A percentile compares a stretch with the other conserved stretches of the same genome.
Conservation (phyloP, 2,888 invertebrate species). For the Drosophila dives region DNA sequence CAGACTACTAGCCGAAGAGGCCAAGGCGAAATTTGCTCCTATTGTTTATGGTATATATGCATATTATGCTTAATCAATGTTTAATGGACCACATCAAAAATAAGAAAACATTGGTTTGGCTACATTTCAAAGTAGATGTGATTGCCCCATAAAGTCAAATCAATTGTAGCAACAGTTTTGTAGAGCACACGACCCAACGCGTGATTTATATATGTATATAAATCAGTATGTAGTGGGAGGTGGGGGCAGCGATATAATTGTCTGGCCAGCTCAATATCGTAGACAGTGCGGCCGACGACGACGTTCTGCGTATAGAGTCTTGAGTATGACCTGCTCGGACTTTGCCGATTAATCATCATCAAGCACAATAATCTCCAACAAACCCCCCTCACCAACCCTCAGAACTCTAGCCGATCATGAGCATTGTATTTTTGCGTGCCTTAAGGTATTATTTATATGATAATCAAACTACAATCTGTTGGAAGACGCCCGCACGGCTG, state of each 20-base stretch:
- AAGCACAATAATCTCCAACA: slow-evolving; percentile 8
- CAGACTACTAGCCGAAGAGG: neutral
- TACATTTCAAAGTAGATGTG: slow-evolving; percentile 23
- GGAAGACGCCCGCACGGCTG: slow-evolving; percentile 73
- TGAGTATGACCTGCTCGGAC: slow-evolving; percentile 18
- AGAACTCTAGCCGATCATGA: slow-evolving; percentile 7
- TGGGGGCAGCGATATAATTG: slow-evolving; percentile 20
- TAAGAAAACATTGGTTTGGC: slow-evolving; percentile 24
- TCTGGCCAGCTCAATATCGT: slow-evolving; percentile 31
- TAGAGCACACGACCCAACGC: slow-evolving; percentile 26
- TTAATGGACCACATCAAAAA: slow-evolving; percentile 59
- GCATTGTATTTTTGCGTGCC: slow-evolving; percentile 38
- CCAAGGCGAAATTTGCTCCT: slow-evolving; percentile 9
- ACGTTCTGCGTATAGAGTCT: slow-evolving; percentile 2
- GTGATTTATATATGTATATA: neutral
- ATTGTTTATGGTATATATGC: neutral
- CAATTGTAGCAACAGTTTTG: slow-evolving; percentile 47
- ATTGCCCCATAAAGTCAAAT: slow-evolving; percentile 56
- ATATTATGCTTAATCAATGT: slow-evolving; percentile 18
- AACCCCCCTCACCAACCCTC: neutral
- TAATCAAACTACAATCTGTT: slow-evolving; percentile 53
- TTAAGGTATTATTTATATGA: slow-evolving; percentile 64
- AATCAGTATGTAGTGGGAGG: neutral
- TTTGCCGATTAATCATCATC: slow-evolving; percentile 34
- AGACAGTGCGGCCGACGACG: slow-evolving; percentile 43